These are phyloP conservation scores for Streptopelia turtur DNA, from an alignment of 2,797 vertebrate species.

Conservation along the genomic window DNA sequence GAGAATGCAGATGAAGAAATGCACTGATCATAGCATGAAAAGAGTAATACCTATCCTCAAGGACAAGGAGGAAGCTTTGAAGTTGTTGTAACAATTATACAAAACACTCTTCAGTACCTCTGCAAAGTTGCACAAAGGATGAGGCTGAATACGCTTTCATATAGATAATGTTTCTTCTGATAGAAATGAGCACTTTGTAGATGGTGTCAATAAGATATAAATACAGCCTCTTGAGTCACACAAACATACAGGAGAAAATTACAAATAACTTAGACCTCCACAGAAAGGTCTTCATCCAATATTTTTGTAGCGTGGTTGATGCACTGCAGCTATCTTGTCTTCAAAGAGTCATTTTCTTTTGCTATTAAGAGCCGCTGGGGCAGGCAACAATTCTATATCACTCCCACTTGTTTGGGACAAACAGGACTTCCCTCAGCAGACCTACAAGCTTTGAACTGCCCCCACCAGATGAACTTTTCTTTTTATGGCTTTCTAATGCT, in stretches of 20 bases:
- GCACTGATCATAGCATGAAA: not conserved
- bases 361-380: accelerated
- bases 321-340: not conserved
- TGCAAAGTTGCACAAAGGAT: not conserved
- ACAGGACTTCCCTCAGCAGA: not conserved
- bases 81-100: not conserved
- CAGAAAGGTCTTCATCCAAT: not conserved
- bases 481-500: not conserved
- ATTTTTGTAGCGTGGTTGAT: not conserved
- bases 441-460: not conserved
- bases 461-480: not conserved
- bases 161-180: not conserved
- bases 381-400: not conserved
- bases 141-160: constrained; percentile 10
- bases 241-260: not conserved
- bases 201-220: constrained; percentile 2
- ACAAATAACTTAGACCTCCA: not conserved
- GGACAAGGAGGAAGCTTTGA: not conserved
- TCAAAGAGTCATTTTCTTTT: not conserved
- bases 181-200: constrained; percentile 10
- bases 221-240: not conserved
- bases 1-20: not conserved
- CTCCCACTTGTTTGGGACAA: not conserved
- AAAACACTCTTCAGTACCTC: not conserved
- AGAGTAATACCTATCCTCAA: not conserved